phyloP scores from a whole-genome alignment of 1,140 invertebrate species.

The Musca domestica region DNA sequence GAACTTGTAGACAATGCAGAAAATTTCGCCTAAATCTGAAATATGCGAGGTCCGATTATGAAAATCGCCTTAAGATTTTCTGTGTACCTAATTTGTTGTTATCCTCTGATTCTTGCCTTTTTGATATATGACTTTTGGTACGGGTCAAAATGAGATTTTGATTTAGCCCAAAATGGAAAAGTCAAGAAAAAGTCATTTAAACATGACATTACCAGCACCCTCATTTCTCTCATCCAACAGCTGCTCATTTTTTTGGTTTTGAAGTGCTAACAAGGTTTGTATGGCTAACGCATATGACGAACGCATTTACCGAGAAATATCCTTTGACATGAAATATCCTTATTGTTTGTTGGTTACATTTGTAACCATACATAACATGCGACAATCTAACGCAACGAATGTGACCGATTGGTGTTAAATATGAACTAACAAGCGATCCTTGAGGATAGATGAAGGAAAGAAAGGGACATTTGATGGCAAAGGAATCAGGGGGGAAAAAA shows the following conservation, averaged over 20 bases:
- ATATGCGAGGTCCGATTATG: too few relatives aligned
- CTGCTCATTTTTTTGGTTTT: not conserved
- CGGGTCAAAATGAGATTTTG: slow-evolving; percentile 8
- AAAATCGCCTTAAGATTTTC: not conserved
- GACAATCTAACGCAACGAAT: not conserved
- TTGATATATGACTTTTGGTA: not conserved
- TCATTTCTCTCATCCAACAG: not conserved
- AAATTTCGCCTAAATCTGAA: too few relatives aligned
- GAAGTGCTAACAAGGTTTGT: not conserved
- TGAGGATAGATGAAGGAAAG: not conserved
- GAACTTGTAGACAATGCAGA: too few relatives aligned
- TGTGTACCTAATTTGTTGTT: not conserved
- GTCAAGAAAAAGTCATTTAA: not conserved
- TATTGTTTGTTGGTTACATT: slow-evolving; percentile 2
- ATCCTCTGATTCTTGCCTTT: too few relatives aligned
- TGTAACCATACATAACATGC: slow-evolving; percentile 10
- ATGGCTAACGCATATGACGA: not conserved
- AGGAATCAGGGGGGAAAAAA: not conserved
- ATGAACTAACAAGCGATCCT: slow-evolving; percentile 7
- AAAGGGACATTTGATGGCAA: too few relatives aligned
- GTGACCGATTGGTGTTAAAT: slow-evolving; percentile 16
- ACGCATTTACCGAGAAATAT: not conserved
- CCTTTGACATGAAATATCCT: slow-evolving; percentile 17
- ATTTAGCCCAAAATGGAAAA: not conserved
- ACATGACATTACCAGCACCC: too few relatives aligned